A percentile compares a stretch with the other conserved stretches of the same genome.
These are phyloP conservation scores for Ophthalmolycus amberensis DNA, from an alignment of 2,113 vertebrate genomes.

Conservation along the genomic window DNA sequence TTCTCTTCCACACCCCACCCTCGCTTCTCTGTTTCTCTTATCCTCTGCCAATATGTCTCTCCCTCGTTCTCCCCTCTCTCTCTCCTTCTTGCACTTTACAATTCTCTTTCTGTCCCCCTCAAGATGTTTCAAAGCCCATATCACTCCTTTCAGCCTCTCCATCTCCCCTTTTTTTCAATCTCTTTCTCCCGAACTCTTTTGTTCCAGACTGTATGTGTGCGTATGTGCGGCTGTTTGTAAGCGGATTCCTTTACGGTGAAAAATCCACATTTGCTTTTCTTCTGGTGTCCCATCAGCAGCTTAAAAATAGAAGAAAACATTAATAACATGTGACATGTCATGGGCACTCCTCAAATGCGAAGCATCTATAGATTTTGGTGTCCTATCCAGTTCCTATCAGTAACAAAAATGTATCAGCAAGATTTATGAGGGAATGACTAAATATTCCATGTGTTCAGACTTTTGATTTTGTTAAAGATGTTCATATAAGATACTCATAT, in stretches of 20 bases:
- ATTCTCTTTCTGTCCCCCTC: constrained; percentile 75
- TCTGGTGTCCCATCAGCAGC: constrained; percentile 19
- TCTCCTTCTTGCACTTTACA: constrained; percentile 67
- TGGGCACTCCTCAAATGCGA: not conserved
- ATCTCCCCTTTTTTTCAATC: constrained; percentile 1
- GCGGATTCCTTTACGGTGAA: constrained; percentile 21
- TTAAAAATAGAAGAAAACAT: constrained; percentile 7
- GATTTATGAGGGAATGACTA: constrained; percentile 10
- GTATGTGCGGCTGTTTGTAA: constrained; percentile 33
- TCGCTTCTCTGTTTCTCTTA: constrained; percentile 60
- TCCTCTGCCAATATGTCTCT: constrained; percentile 71
- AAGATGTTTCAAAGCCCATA: constrained; percentile 71
- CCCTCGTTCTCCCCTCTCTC: constrained; percentile 39
- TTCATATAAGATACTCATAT: constrained; percentile 5
- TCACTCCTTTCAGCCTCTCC: constrained; percentile 57
- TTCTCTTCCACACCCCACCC: constrained; percentile 59
- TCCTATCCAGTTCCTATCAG: not conserved
- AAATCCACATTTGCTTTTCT: constrained; percentile 34
- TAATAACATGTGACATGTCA: constrained; percentile 1
- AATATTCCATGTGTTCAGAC: constrained; percentile 20
- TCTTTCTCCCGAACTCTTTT: constrained; percentile 40
- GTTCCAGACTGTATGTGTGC: constrained; percentile 18
- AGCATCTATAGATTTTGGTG: not conserved
- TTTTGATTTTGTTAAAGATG: constrained; percentile 21
- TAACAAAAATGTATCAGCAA: constrained; percentile 6